Evolutionary conservation across 1,140 invertebrate species (phyloP).

Genomic region (Pachypsylla venusta): DNA sequence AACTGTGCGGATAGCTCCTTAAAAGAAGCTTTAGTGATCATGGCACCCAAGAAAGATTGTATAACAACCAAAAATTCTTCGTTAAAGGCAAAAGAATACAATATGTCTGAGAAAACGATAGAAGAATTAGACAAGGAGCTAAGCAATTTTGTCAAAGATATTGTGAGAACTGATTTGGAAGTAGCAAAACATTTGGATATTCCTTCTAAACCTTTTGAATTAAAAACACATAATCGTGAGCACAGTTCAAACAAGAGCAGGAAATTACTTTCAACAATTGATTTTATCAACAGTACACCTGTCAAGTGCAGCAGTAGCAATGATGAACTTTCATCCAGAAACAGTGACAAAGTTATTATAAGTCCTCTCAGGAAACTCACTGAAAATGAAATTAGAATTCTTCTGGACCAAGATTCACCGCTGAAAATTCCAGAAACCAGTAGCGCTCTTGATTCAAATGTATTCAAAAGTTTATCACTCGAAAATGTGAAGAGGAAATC

Average conservation of each 20-base stretch:
- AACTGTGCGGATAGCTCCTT: no score
- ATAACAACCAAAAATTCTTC: not conserved
- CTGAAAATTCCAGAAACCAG: not conserved
- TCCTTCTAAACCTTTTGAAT: not conserved
- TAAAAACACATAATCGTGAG: not conserved
- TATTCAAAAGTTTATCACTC: not conserved
- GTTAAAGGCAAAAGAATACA: not conserved
- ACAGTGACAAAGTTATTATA: conserved; percentile 3
- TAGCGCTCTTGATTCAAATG: no score
- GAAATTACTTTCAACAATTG: not conserved
- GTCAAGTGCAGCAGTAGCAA: conserved; percentile 3
- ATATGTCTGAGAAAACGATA: not conserved
- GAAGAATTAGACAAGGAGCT: conserved; percentile 2
- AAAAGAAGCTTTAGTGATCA: no score
- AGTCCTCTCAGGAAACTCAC: conserved; percentile 9
- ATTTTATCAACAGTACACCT: not conserved
- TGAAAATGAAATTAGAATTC: conserved; percentile 1
- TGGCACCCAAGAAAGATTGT: not conserved
- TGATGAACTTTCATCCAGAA: not conserved
- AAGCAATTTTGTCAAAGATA: conserved; percentile 6
- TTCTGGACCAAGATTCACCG: not conserved
- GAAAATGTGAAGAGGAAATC: not conserved
- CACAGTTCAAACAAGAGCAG: not conserved
- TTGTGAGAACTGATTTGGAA: not conserved
- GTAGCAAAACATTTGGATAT: not conserved